Evolutionary conservation across 2,797 vertebrate species (phyloP), one percentile per base, ranked within the genome.

Genomic region (Pseudomugil gertrudae): DNA sequence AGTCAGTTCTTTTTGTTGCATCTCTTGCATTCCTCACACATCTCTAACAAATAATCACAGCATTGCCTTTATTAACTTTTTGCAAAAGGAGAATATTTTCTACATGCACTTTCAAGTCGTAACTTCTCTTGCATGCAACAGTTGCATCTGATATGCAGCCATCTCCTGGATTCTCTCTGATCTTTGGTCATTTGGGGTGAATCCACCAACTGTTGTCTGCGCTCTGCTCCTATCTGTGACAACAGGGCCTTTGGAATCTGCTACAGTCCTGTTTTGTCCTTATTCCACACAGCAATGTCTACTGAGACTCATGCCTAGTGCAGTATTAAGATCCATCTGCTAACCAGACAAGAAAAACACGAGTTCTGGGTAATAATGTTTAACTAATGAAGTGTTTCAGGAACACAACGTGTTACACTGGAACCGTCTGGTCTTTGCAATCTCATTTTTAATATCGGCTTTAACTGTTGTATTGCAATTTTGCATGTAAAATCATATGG

Each of bases 291-390:
- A 24, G 62, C 58, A 66, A 74, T 60, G 23, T 67, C 72, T 57
- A 53, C 57, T 23, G 45, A 50, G 48, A 61, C 30, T 72, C 57
- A 57, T n/a, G 23, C 51, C 64, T 54, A 45, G 51, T 29, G 5
- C 51, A 15, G 43, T 30, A 51, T 56, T 62, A 45, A 21, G 7
- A 78, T 54, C 57, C 82, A 76, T 79, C 78, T 80, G 72, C 33
- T 70, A 56, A 70, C 19, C 60, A 62, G 57, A 50, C 36, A 19
- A n/a, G 43, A 36, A 67, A 27, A 33, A 27, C 21, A 9, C 15
- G n/a, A 58, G 15, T 48, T 33, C 29, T 27, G n/a, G 40, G 7
- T 63, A 67, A 74, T 55, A 30, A 64, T 21, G 24, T 32, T 43
- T 14, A 64, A 54, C 36, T 63, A 47, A 65, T 48, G 13, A 45